Evolutionary conservation across 2,797 vertebrate species (phyloP).

Genomic region (Triplophysa yarkandensis): DNA sequence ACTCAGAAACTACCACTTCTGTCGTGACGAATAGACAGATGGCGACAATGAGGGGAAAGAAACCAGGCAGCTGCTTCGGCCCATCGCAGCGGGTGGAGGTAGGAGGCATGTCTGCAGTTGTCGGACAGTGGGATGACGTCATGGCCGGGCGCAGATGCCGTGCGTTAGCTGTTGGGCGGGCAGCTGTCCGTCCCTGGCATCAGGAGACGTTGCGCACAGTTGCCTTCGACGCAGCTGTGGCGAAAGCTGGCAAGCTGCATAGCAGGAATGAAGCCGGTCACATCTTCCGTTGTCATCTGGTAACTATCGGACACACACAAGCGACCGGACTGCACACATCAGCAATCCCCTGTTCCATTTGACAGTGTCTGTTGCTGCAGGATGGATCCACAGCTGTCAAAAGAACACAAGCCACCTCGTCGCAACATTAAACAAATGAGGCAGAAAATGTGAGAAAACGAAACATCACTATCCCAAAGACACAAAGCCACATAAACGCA

Average conservation of each 20-base stretch:
- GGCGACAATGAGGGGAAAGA: slow-evolving; percentile 32
- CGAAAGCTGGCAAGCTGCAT: slow-evolving; percentile 8
- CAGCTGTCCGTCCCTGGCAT: slow-evolving; percentile 52
- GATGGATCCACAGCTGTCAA: slow-evolving; percentile 44
- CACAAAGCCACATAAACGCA: slow-evolving; percentile 28
- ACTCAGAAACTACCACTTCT: slow-evolving; percentile 4
- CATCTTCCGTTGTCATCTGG: slow-evolving; percentile 29
- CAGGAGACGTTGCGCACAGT: slow-evolving; percentile 45
- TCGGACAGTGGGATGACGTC: slow-evolving; percentile 41
- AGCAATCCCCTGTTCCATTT: slow-evolving; percentile 13
- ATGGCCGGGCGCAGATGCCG: slow-evolving; percentile 34
- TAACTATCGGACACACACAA: slow-evolving; percentile 10
- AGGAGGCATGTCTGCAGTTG: slow-evolving; percentile 40
- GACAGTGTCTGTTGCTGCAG: slow-evolving; percentile 34
- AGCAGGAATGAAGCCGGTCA: slow-evolving; percentile 34
- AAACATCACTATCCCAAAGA: slow-evolving; percentile 12
- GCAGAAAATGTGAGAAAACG: slow-evolving; percentile 47
- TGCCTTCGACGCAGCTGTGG: slow-evolving; percentile 40
- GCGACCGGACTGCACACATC: slow-evolving; percentile 23
- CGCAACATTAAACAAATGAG: slow-evolving; percentile 45
- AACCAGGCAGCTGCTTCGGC: slow-evolving; percentile 39
- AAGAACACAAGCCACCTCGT: slow-evolving; percentile 30
- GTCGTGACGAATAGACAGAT: slow-evolving; percentile 46
- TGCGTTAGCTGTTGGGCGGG: slow-evolving; percentile 19
- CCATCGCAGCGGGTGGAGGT: slow-evolving; percentile 11